A percentile compares a stretch with the other conserved stretches of the same genome.
These are phyloP conservation scores for Eupithecia insigniata DNA, from an alignment of 2,888 invertebrate genomes.

Conservation along the genomic window DNA sequence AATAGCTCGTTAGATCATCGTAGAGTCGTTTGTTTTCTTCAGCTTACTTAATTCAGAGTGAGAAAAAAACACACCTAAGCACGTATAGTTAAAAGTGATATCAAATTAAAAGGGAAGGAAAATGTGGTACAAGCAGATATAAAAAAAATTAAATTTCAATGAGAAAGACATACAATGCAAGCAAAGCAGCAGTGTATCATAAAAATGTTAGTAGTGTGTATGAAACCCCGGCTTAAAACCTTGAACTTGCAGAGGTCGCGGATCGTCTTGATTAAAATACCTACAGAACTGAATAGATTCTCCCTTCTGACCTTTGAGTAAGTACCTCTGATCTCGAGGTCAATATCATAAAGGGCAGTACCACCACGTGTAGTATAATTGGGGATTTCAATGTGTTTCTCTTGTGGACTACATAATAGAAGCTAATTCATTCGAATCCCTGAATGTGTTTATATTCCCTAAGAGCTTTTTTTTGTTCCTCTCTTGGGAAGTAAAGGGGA, in stretches of 20 bases:
- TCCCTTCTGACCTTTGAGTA: conserved; percentile 71
- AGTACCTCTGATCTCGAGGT: conserved; percentile 68
- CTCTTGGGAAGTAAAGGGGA: not conserved
- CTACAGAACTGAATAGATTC: conserved; percentile 70
- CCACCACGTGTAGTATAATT: conserved; percentile 44
- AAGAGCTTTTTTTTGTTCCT: not conserved
- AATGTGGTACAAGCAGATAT: not conserved
- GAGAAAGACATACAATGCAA: not conserved
- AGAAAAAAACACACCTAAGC: not conserved
- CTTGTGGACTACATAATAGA: conserved; percentile 3
- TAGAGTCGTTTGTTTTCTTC: not conserved
- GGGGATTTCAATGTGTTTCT: conserved; percentile 55
- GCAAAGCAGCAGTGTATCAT: not conserved
- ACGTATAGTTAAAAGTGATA: not conserved
- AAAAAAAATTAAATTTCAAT: too few relatives aligned
- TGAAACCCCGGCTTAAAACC: conserved; percentile 67
- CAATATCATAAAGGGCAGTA: conserved; percentile 63
- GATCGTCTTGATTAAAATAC: conserved; percentile 62
- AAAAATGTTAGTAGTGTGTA: conserved; percentile 25
- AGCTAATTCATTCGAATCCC: not conserved
- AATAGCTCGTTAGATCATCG: too few relatives aligned
- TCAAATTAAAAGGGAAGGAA: not conserved
- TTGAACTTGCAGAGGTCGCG: conserved; percentile 78
- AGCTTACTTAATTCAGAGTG: not conserved
- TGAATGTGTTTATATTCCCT: conserved; percentile 2